These are phyloP conservation scores for Esox niger DNA, from an alignment of 2,113 vertebrate species.

Conservation along the genomic window DNA sequence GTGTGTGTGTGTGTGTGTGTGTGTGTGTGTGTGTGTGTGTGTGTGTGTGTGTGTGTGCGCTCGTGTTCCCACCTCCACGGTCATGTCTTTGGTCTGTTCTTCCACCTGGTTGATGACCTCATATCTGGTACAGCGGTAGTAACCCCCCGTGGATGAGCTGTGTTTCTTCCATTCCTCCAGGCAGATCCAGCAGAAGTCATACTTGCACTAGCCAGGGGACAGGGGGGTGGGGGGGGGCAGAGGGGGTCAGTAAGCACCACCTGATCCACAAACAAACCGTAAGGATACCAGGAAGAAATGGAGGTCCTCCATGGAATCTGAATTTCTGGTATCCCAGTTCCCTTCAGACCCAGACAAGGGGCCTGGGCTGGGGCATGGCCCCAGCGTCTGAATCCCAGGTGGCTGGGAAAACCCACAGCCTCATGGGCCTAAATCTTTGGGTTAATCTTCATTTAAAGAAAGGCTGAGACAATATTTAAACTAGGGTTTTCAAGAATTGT, in stretches of 20 bases:
- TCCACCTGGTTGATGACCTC: constrained; percentile 97
- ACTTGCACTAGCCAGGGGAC: constrained; percentile 83
- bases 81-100: constrained; percentile 97
- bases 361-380: no score
- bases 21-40: constrained; percentile 6
- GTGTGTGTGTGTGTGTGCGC: not conserved
- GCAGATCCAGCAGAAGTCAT: constrained; percentile 99
- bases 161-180: constrained; percentile 99
- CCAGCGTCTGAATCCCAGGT: no score
- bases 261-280: no score
- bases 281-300: no score
- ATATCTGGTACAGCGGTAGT: constrained; percentile 96
- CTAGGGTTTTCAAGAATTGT: no score
- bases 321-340: no score
- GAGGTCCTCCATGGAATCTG: no score
- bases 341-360: no score
- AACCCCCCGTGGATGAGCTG: constrained; percentile 97
- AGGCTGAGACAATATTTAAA: no score
- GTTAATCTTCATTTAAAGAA: no score
- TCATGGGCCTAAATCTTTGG: no score
- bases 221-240: not conserved
- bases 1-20: not conserved
- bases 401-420: no score
- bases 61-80: constrained; percentile 82
- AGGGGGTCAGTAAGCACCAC: not conserved